Base-by-base conservation (phyloP, 2,888 invertebrate species). In the Mythimna impura region DNA sequence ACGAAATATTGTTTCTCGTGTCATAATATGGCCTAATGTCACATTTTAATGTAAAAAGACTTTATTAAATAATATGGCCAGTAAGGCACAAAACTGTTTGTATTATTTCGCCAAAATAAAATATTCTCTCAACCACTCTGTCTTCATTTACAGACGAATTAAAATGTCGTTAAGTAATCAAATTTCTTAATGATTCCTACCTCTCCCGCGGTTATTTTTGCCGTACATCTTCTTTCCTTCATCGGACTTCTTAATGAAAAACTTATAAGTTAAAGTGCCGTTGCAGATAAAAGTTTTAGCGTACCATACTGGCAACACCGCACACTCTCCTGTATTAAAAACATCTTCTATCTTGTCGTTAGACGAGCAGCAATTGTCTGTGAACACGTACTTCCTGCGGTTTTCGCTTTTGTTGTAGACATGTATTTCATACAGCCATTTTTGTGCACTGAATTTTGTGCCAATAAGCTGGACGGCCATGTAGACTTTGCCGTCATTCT, bases 391-490 rank as follows among this genome's bases (percentile, higher is more conserved):
- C 69, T 94, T 94, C 52, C 93, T 91, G 1, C 91, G 88, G 0
- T 91, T 91, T 43, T 92, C 84, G 0, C 81, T 85, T 83, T 95
- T 95, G 61, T 94, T 92, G 76, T 91, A 96, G 2, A 95, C 73
- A 10, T 95, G 93, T 1, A 95, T 78, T 75, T 95, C 93, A 69
- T 94, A 95, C 0, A 71, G 80, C 95, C 95, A 96, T 80, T 94
- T 94, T 0, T 80, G 67, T 0, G 95, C 94, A 75, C 93, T 92
- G 0, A 84, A 52, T 25, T 86, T 86, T 0, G 94, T 92, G 0
- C 95, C 94, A 0, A 94, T 75, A 0, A 94, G 81, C 66, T 94
- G 94, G 0, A 87, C 89, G 0, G 89, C 78, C 88, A 94, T 91
- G 76, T 86, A 93, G 3, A 95, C 75, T n/a, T 80, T 87, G 3